A percentile compares a stretch with the other conserved stretches of the same genome.
Conservation (phyloP, 2,113 vertebrate genomes). For the Odocoileus hemionus region DNA sequence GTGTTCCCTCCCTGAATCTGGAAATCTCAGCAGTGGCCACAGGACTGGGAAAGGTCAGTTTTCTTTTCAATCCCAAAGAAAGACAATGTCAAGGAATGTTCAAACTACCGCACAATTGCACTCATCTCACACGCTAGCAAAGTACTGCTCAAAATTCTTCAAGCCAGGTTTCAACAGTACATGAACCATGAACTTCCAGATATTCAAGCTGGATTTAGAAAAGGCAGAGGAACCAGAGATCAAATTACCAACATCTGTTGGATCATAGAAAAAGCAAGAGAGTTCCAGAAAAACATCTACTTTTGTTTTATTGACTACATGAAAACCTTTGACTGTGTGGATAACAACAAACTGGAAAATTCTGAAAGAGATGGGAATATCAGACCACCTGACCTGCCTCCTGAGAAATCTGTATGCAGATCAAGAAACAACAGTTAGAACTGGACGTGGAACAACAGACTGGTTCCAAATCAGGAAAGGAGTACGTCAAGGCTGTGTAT, state of each 20-base stretch:
- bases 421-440: not conserved
- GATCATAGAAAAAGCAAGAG: not conserved
- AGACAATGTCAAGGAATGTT: not conserved
- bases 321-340: not conserved
- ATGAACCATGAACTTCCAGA: not conserved
- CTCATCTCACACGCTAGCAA: not conserved
- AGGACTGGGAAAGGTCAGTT: not conserved
- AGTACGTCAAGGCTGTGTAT: fast-evolving
- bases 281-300: not conserved
- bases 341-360: not conserved
- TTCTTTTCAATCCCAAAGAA: not conserved
- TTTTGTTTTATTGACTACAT: not conserved
- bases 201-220: not conserved
- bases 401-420: not conserved
- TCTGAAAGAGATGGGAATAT: not conserved
- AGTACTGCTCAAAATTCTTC: not conserved
- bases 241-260: not conserved
- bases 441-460: not conserved
- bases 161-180: not conserved
- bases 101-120: fast-evolving
- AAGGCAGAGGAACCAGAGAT: not conserved
- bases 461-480: not conserved
- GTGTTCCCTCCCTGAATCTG: not conserved
- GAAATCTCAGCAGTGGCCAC: not conserved
- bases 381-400: not conserved